Conservation (phyloP, 2,113 vertebrate genomes). For the Boulengeromyrus knoepffleri region DNA sequence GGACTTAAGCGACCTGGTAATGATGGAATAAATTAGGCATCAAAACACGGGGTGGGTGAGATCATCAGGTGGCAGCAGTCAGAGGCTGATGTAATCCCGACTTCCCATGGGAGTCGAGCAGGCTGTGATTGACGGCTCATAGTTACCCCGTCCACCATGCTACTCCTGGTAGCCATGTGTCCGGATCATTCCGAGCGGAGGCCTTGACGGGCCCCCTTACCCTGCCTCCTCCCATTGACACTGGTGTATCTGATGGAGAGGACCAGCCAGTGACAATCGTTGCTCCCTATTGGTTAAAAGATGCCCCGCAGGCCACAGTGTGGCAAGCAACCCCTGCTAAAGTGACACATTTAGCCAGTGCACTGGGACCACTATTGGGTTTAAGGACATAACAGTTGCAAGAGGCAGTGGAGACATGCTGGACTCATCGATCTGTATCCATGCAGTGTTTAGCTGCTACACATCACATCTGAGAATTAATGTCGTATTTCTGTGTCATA, state of each 20-base stretch:
- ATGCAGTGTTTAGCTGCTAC: not conserved
- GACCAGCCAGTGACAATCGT: conserved; percentile 13
- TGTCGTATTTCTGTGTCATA: not conserved
- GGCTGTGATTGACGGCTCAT: not conserved
- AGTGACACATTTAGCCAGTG: conserved; percentile 51
- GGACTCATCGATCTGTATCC: not conserved
- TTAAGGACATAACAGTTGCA: not conserved
- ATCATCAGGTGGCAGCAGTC: not conserved
- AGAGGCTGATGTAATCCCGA: not conserved
- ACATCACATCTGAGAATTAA: not conserved
- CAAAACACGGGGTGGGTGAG: not conserved
- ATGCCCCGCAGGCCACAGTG: conserved; percentile 65
- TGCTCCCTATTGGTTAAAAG: conserved; percentile 60
- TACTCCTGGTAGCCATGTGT: not conserved
- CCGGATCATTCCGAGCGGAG: not conserved
- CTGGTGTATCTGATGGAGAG: conserved; percentile 7
- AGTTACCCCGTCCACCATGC: not conserved
- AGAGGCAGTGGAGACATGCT: conserved; percentile 32
- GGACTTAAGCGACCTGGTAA: not conserved
- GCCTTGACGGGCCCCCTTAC: not conserved
- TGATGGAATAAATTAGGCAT: not conserved
- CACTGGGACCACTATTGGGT: conserved; percentile 46
- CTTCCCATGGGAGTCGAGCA: not conserved
- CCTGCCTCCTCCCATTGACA: not conserved
- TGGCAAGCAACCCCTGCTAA: conserved; percentile 52